Evolutionary conservation across 2,797 vertebrate species (phyloP).

Genomic region (Sus cebifrons): DNA sequence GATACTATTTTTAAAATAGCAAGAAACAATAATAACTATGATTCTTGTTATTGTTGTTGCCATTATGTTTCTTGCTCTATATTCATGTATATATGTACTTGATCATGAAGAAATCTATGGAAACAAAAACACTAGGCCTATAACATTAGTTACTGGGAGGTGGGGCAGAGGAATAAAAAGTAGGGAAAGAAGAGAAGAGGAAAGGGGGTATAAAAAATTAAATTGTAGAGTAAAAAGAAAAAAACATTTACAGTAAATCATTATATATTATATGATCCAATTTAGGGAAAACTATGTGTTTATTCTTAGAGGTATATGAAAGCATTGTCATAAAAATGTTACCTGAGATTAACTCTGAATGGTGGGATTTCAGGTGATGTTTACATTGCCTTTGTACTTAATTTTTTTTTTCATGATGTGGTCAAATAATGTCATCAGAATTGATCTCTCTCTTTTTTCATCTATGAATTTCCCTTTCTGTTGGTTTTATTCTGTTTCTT

Average conservation of each 20-base stretch:
- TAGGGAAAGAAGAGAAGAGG: background rate
- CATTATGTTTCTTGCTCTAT: background rate
- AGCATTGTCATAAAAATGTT: background rate
- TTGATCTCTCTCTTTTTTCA: background rate
- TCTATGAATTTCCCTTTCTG: background rate
- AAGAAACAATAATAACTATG: background rate
- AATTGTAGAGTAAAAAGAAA: constrained; percentile 1
- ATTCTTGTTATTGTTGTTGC: background rate
- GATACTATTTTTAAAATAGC: background rate
- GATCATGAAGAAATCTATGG: background rate
- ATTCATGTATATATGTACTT: background rate
- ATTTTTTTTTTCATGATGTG: background rate
- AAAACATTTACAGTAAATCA: background rate
- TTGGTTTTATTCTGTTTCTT: background rate
- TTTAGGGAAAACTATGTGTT: background rate
- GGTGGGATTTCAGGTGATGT: background rate
- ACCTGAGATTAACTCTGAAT: background rate
- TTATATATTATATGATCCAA: background rate
- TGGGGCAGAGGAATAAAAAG: background rate
- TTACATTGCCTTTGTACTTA: background rate
- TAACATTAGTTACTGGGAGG: background rate
- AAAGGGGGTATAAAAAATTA: background rate
- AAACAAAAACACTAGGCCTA: background rate
- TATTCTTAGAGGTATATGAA: background rate
- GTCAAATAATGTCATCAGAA: background rate